Base-by-base conservation (phyloP, 2,113 vertebrate genomes). In the Trichechus manatus region DNA sequence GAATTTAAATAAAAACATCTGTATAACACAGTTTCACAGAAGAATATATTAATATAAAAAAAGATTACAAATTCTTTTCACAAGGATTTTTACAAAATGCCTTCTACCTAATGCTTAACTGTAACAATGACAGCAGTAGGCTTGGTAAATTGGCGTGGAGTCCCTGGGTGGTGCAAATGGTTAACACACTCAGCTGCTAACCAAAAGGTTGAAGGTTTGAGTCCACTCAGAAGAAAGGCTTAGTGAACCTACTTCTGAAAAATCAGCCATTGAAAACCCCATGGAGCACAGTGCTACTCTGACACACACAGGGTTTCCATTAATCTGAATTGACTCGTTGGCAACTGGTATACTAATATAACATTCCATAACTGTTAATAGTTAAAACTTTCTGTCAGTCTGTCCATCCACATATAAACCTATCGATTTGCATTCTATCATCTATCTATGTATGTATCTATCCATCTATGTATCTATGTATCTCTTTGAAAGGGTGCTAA, bases 11-110 rank as follows among this genome's bases (percentile, higher is more conserved):
- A 53, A 89, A 53, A 74, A 70, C 14, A 23, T 70, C 42, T 74
- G 78, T 36, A 56, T 42, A 87, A 70, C 27, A 96, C 19, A 81
- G 78, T 19, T 93, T 61, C 85, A 39, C 27, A 63, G 42, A 82
- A 15, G 50, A 59, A 87, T 77, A 91, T n/a, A 0, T 20, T 0
- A 0, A 33, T 80, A 78, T 33, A 81, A 80, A 59, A 75, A 77
- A 87, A 79, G 22, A 83, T 80, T 88, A 70, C 53, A 93, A 93
- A 85, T 33, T 13, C 42, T 89, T 78, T 72, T 83, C 63, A 95
- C n/a, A 78, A 74, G 36, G 77, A 50, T 31, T 79, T 50, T 79
- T 79, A 50, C 77, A 47, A 94, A 72, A 0, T 33, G 8, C 31
- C n/a, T 70, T 85, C 25, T 53, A 82, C 14, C 5, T 79, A 68